Conservation (phyloP, 2,888 invertebrate genomes). For the Erannis defoliaria region DNA sequence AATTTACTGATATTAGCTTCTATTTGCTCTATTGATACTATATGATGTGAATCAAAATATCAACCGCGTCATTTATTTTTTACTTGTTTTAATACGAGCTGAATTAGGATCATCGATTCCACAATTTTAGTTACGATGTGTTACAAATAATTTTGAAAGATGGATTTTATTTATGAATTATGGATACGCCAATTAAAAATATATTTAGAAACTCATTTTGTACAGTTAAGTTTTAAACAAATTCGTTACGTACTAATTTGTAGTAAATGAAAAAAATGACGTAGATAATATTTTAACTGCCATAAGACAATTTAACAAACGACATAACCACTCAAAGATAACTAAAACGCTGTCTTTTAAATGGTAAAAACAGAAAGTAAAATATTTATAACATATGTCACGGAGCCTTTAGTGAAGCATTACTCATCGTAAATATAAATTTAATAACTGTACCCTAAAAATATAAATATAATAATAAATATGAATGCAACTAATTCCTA, state of each 20-base stretch:
- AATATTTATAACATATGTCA: constrained; percentile 70
- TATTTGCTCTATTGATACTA: constrained; percentile 64
- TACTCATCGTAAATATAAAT: constrained; percentile 72
- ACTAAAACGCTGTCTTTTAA: constrained; percentile 77
- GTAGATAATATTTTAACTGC: constrained; percentile 43
- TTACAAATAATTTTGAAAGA: neutral
- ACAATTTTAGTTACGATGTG: too few relatives aligned
- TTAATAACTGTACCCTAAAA: constrained; percentile 78
- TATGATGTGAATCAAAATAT: constrained; percentile 39
- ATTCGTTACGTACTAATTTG: constrained; percentile 5
- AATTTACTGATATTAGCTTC: constrained; percentile 64
- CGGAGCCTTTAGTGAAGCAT: constrained; percentile 81
- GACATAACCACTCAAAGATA: constrained; percentile 67
- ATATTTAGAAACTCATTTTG: neutral
- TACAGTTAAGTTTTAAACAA: neutral
- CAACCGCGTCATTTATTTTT: constrained; percentile 45
- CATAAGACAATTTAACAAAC: constrained; percentile 47
- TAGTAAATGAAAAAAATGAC: constrained; percentile 12
- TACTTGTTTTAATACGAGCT: neutral
- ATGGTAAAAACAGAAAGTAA: constrained; percentile 67
- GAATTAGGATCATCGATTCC: neutral
- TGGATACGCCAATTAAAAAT: too few relatives aligned
- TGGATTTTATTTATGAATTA: neutral
- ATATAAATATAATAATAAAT: constrained; percentile 83
- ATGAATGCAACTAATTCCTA: constrained; percentile 86